phyloP scores from a whole-genome alignment of 2,888 invertebrate species.

The Acleris literana region DNA sequence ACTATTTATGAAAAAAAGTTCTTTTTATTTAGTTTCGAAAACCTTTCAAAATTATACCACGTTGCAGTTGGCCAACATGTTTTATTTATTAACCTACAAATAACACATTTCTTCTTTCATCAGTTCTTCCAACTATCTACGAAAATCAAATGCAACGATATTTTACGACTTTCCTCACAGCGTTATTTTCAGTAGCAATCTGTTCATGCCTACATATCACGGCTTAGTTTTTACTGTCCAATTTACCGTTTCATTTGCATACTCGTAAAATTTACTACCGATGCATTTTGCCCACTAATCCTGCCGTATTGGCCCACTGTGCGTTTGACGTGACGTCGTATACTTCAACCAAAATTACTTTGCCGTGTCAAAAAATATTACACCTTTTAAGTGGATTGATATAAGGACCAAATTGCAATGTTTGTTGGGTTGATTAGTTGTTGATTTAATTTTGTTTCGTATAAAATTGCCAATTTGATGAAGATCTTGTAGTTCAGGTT shows the following conservation, averaged over 20 bases:
- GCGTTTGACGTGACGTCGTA: constrained; percentile 41
- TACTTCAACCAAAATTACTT: constrained; percentile 22
- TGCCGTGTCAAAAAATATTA: not conserved
- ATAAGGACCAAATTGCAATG: constrained; percentile 30
- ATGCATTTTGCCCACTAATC: constrained; percentile 77
- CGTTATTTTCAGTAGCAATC: constrained; percentile 29
- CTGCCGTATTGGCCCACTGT: constrained; percentile 59
- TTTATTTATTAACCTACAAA: too few species aligned
- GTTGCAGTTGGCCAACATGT: not conserved
- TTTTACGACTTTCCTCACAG: constrained; percentile 38
- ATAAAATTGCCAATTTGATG: constrained; percentile 52
- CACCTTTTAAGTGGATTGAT: not conserved
- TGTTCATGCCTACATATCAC: constrained; percentile 55
- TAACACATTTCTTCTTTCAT: not conserved
- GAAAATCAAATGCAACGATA: constrained; percentile 22
- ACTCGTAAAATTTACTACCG: constrained; percentile 79
- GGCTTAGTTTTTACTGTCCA: constrained; percentile 72
- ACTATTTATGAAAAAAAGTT: too few species aligned
- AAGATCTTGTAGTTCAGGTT: constrained; percentile 51
- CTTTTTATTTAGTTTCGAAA: too few species aligned
- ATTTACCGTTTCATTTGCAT: constrained; percentile 76
- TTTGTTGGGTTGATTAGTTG: not conserved
- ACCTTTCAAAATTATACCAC: too few species aligned
- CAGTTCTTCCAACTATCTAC: not conserved
- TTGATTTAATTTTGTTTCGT: constrained; percentile 25